A percentile compares a stretch with the other conserved stretches of the same genome.
phyloP scores from a whole-genome alignment of 2,888 invertebrate genomes.

The Bombylius major region DNA sequence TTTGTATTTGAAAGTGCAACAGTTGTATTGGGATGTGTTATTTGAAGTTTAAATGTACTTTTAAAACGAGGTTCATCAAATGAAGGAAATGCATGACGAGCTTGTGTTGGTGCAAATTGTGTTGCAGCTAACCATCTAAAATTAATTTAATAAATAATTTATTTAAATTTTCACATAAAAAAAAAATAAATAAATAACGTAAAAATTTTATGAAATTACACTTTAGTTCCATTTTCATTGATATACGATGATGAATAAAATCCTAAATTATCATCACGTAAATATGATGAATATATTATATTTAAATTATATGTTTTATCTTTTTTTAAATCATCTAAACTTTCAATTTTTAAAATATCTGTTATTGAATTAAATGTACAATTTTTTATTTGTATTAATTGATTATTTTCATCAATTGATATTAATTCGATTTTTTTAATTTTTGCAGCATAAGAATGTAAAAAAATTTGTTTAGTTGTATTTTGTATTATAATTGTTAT shows the following conservation, averaged over 20 bases:
- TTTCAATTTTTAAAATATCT: too few species aligned
- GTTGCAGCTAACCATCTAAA: conserved; percentile 41
- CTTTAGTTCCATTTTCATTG: conserved; percentile 11
- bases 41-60: conserved; percentile 46
- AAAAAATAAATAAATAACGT: too few species aligned
- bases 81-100: conserved; percentile 55
- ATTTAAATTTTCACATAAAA: not conserved
- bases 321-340: not conserved
- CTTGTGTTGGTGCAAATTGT: conserved; percentile 49
- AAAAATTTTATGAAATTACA: too few species aligned
- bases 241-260: conserved; percentile 45
- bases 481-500: too few species aligned
- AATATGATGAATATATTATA: conserved; percentile 42
- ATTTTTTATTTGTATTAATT: too few species aligned
- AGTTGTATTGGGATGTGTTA: conserved; percentile 37
- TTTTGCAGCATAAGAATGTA: too few species aligned
- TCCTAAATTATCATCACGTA: conserved; percentile 47
- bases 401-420: too few species aligned
- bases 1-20: conserved; percentile 21
- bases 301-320: conserved; percentile 33
- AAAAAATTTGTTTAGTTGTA: too few species aligned
- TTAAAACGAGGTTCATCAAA: conserved; percentile 57
- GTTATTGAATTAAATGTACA: too few species aligned
- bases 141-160: not conserved
- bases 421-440: too few species aligned